These are phyloP conservation scores for Capreolus pygargus DNA, from an alignment of 2,113 vertebrate genomes.

Conservation along the genomic window DNA sequence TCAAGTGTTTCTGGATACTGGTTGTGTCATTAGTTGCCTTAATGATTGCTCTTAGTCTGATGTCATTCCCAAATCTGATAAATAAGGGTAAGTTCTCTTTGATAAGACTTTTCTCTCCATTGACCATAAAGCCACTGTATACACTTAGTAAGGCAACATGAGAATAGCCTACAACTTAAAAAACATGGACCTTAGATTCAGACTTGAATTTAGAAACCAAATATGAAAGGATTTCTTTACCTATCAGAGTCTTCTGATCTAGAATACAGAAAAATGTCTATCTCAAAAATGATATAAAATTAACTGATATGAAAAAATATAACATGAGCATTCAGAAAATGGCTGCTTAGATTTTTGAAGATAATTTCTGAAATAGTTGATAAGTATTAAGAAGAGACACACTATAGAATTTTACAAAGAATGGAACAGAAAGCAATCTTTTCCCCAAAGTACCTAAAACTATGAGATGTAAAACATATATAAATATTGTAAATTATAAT, in stretches of 20 bases:
- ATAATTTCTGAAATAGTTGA: neutral
- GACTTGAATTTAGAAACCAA: neutral
- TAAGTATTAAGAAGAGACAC: neutral
- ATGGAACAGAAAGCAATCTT: neutral
- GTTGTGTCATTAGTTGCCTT: neutral
- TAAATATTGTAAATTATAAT: neutral
- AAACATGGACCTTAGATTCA: neutral
- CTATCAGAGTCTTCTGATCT: neutral
- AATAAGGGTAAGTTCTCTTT: neutral
- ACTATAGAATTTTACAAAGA: neutral
- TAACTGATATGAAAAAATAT: neutral
- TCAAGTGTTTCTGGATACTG: neutral
- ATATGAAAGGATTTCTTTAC: neutral
- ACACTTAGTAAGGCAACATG: neutral
- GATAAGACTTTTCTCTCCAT: neutral
- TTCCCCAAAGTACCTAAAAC: neutral
- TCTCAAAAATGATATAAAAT: neutral
- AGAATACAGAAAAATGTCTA: neutral
- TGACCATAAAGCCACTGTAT: neutral
- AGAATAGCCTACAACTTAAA: neutral
- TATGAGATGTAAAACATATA: neutral
- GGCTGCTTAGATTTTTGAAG: neutral
- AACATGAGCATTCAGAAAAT: neutral
- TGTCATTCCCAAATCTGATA: neutral
- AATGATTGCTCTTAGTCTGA: neutral